Base-by-base conservation (phyloP, 2,888 invertebrate genomes). In the Gandaritis pyraliata region DNA sequence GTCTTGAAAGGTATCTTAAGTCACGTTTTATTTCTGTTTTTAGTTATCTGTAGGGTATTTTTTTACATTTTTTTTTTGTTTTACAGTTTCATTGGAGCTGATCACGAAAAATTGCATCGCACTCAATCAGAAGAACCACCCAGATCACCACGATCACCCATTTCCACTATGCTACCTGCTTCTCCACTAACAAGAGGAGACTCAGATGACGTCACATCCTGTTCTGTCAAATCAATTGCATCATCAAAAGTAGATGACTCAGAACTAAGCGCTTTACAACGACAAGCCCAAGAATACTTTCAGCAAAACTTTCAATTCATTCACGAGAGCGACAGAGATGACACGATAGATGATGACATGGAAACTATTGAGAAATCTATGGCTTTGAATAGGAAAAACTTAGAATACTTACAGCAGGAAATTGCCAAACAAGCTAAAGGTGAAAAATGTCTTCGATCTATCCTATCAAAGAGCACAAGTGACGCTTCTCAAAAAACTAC, bases 91-190 rank as follows among this genome's bases (percentile, higher is more conserved):
- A 83, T 88, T 55, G 82, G 79, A 51, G 73, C 82, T 23, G 95
- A 95, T 23, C 97, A 97, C 77, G 96, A 96, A 71, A 94, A 95
- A 69, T 88, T 97, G 54, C 96, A 96, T 75, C 94, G 97, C 77
- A 97, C 97, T 0, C 96, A 97, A 82, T 97, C 97, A 45, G 97
- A 97, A 84, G 97, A 96, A 82, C 96, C 96, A 5, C 96, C 96
- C 3, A 92, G 95, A 70, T 96, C 96, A n/a, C 95, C 95, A 1
- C 80, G 92, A 30, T 95, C 95, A 71, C 93, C 95, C 13, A 92
- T 94, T 48, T 88, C 93, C 59, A 48, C 49, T 13, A 78, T 77
- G 62, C 77, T 81, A 55, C 81, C 86, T 15, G 84, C 93, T 10
- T 93, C 94, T 49, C 93, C 94, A 12, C 80, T 84, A 16, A 74